A percentile compares a stretch with the other conserved stretches of the same genome.
Conservation (phyloP, 2,113 vertebrate genomes). For the Paradoxurus hermaphroditus region DNA sequence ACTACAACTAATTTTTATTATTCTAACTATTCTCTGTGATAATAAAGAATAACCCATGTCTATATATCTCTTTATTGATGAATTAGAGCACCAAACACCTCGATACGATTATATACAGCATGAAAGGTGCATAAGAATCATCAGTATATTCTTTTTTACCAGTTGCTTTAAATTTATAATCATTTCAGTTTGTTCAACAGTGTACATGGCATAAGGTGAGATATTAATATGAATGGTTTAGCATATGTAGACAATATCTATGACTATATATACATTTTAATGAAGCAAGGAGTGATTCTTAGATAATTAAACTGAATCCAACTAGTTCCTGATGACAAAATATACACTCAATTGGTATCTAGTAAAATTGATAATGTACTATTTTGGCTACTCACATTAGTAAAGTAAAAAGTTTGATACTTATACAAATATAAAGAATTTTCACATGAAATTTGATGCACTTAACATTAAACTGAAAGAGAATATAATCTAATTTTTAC, state of each 20-base stretch:
- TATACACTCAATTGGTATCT: not conserved
- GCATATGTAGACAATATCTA: not conserved
- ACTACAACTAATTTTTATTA: not conserved
- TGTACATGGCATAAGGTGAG: not conserved
- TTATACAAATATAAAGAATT: conserved; percentile 4
- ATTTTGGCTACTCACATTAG: not conserved
- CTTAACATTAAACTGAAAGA: conserved; percentile 3
- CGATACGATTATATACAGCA: not conserved
- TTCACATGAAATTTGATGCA: not conserved
- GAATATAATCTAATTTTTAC: conserved; percentile 24
- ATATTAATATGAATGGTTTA: not conserved
- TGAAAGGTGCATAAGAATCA: not conserved
- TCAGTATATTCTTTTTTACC: not conserved
- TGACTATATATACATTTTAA: not conserved
- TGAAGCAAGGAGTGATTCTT: conserved; percentile 5
- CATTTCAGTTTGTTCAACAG: not conserved
- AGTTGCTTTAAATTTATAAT: not conserved
- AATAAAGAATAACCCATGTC: not conserved
- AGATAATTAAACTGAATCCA: not conserved
- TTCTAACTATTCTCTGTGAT: not conserved
- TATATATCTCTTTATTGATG: not conserved
- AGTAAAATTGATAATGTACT: not conserved
- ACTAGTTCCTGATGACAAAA: not conserved
- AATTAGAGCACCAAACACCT: not conserved
- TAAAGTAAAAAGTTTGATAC: conserved; percentile 6